Conservation (phyloP, 1,140 invertebrate species). For the Drosophila lini region DNA sequence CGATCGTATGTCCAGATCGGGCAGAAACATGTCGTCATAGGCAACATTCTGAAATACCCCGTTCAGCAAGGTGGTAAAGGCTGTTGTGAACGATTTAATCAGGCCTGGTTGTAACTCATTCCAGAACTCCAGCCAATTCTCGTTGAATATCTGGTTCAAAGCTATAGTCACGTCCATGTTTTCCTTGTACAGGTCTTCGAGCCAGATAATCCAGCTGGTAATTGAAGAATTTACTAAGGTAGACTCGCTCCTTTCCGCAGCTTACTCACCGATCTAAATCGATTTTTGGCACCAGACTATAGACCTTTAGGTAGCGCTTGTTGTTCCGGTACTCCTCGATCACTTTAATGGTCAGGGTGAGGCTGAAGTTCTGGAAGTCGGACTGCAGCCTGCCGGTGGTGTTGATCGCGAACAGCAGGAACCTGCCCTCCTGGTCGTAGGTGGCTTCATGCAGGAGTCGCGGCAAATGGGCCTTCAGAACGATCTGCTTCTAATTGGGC, state of each 20-base stretch:
- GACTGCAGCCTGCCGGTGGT: conserved; percentile 43
- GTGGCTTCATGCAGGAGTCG: conserved; percentile 24
- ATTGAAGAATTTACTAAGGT: background rate
- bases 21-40: conserved; percentile 68
- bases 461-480: conserved; percentile 27
- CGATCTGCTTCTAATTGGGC: conserved; percentile 32
- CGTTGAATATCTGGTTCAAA: conserved; percentile 42
- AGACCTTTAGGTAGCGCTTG: conserved; percentile 56
- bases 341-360: conserved; percentile 46
- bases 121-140: conserved; percentile 63
- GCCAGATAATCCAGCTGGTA: conserved; percentile 48
- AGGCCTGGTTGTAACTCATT: conserved; percentile 48
- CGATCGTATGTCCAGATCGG: conserved; percentile 14
- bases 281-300: conserved; percentile 41
- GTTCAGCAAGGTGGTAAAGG: conserved; percentile 35
- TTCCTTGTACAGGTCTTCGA: conserved; percentile 56
- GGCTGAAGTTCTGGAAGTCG: conserved; percentile 54
- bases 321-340: conserved; percentile 54
- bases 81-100: background rate
- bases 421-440: conserved; percentile 26
- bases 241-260: background rate
- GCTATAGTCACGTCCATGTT: conserved; percentile 51
- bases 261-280: conserved; percentile 56
- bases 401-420: conserved; percentile 37
- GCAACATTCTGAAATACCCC: conserved; percentile 49